Evolutionary conservation across 2,797 vertebrate genomes (phyloP), one percentile per base, ranked within the genome.

Genomic region (Sorex maritimensis): DNA sequence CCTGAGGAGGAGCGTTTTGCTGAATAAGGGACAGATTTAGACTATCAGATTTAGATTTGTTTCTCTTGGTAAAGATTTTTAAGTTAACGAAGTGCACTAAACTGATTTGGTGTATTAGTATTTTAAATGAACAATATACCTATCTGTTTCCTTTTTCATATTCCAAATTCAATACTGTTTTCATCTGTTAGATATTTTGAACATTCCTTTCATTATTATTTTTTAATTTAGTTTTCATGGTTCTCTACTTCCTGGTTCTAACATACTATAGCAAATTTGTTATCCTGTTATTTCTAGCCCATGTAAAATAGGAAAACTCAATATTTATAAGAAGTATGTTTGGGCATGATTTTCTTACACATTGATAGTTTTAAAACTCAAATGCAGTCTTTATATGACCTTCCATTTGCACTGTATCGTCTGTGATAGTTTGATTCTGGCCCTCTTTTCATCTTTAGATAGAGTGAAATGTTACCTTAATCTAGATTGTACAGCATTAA

Each of bases 281-380:
- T 94, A 90, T 94, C 88, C 95, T 95, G 80, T 38, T 94, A 93
- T 94, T 95, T 96, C 65, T 94, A 88, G 94, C 94, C 95, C 91
- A 92, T 96, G 10, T 90, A 93, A 94, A 95, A 71, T 65, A 95
- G 96, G 96, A 96, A 97, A 94, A 65, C 28, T 95, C 71, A 83
- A 69, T 30, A 41, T 92, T 92, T 94, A 91, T 58, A 93, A 95
- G 77, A 94, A 94, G 96, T 96, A 77, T 94, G 91, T 96, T 94
- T 86, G 85, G 73, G 81, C 97, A 95, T 82, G 94, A 97, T 94
- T 95, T 95, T 71, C 67, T 86, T 68, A 74, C 49, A 75, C 44
- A 52, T 28, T 74, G 21, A 30, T 86, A 86, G 38, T 84, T 92
- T 96, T 65, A 95, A 86, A 93, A 86, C 81, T 82, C 34, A 89